Evolutionary conservation across 2,797 vertebrate genomes (phyloP), one percentile per base, ranked within the genome.

Genomic region (Sebastes baramenuke): DNA sequence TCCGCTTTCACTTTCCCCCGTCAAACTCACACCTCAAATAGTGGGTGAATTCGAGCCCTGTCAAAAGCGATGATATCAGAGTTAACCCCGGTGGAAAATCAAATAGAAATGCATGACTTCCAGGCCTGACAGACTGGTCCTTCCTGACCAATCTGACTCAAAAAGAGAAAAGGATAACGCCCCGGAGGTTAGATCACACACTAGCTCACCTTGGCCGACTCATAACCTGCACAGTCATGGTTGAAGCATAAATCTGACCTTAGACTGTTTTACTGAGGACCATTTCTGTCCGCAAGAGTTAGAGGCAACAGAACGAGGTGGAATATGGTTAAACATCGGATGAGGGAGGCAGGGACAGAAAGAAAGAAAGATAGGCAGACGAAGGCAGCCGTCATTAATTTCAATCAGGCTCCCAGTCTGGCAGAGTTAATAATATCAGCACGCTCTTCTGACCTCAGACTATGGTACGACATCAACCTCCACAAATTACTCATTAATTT

Each of bases 351-450:
- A 38, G 38, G 42, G 32, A 56, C 55, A 55, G 22, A 67, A 12
- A 65, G n/a, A 76, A 18, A 65, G 25, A 76, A 30, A 79, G 16
- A 84, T 8, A 16, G 30, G 29, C 8, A 62, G 70, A 70, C 4
- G 2, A 67, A 52, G 61, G 69, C 72, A 77, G 67, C 64, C 58
- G 3, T 84, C 79, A 92, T 91, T 93, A 86, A 92, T 92, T 93
- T 90, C 87, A 91, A 91, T 93, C 82, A 91, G 86, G 72, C 84
- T 79, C 79, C 67, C 67, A 87, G 84, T 90, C 86, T 92, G 89
- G 85, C 80, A 88, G 84, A 92, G 86, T 93, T 95, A 91, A 93
- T 92, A 85, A 90, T 81, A 90, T 92, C 87, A 89, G 87, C 78
- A 82, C 34, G 60, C 67, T 81, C 70, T 65, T 77, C 72, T 88